Evolutionary conservation across 2,888 invertebrate genomes (phyloP).

Genomic region (Dermolepida albohirtum): DNA sequence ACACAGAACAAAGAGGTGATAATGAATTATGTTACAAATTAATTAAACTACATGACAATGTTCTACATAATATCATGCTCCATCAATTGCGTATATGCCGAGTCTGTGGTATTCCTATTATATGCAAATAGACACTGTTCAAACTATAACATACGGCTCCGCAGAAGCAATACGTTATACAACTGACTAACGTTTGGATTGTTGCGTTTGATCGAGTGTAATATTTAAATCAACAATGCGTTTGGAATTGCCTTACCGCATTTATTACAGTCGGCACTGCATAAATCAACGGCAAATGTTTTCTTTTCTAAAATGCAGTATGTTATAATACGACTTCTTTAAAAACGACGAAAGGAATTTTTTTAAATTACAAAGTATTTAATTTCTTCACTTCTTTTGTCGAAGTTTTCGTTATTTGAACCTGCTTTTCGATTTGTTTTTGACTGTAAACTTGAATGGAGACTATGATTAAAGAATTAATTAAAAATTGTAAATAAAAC

Average conservation of each 20-base stretch:
- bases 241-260: neutral
- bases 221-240: constrained; percentile 7
- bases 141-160: constrained; percentile 46
- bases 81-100: constrained; percentile 57
- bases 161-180: constrained; percentile 41
- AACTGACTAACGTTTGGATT: constrained; percentile 25
- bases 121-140: constrained; percentile 59
- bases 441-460: too few species aligned
- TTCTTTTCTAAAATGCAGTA: too few species aligned
- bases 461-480: too few species aligned
- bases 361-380: too few species aligned
- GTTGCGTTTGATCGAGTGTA: constrained; percentile 28
- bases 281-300: too few species aligned
- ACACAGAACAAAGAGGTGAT: neutral
- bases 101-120: constrained; percentile 59
- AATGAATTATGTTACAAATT: constrained; percentile 51
- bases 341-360: too few species aligned
- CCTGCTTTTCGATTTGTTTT: too few species aligned
- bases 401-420: too few species aligned
- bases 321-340: too few species aligned
- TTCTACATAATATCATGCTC: constrained; percentile 54
- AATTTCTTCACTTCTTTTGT: too few species aligned
- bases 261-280: too few species aligned
- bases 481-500: too few species aligned
- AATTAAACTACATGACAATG: constrained; percentile 53